Evolutionary conservation across 2,888 invertebrate genomes (phyloP).

Genomic region (Gastracanthus pulcherrimus): DNA sequence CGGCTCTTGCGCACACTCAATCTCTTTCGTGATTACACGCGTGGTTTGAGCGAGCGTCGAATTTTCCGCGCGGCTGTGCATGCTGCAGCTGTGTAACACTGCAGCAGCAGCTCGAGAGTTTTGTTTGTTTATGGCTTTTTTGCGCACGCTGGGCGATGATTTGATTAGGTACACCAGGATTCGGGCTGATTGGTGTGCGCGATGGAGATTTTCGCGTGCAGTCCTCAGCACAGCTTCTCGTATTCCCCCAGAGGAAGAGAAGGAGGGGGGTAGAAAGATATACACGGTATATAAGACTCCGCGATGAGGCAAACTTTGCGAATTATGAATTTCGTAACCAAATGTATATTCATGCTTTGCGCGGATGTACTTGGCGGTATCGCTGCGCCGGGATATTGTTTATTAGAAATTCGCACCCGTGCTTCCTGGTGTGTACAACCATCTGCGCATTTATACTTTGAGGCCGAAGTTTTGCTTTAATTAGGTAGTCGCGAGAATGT

Average conservation of each 20-base stretch:
- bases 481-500: too few species aligned
- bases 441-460: too few species aligned
- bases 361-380: background rate
- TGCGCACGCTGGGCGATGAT: background rate
- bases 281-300: too few species aligned
- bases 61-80: constrained; percentile 14
- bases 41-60: constrained; percentile 11
- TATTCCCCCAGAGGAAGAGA: too few species aligned
- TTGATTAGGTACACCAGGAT: constrained; percentile 3
- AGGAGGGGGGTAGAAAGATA: too few species aligned
- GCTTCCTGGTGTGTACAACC: too few species aligned
- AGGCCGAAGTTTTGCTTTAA: background rate
- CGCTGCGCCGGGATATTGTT: background rate
- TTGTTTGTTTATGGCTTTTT: constrained; percentile 12
- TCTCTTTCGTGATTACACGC: constrained; percentile 17
- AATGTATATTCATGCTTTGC: constrained; percentile 30
- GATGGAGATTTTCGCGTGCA: background rate
- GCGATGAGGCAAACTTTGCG: background rate
- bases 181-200: too few species aligned
- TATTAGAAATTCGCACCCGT: constrained; percentile 13
- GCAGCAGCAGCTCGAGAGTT: background rate
- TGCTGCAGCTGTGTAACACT: too few species aligned
- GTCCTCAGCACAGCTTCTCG: too few species aligned
- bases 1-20: constrained; percentile 1
- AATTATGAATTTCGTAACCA: constrained; percentile 31